These are phyloP conservation scores for Osmerus mordax DNA, from an alignment of 2,113 vertebrate species.

Conservation along the genomic window DNA sequence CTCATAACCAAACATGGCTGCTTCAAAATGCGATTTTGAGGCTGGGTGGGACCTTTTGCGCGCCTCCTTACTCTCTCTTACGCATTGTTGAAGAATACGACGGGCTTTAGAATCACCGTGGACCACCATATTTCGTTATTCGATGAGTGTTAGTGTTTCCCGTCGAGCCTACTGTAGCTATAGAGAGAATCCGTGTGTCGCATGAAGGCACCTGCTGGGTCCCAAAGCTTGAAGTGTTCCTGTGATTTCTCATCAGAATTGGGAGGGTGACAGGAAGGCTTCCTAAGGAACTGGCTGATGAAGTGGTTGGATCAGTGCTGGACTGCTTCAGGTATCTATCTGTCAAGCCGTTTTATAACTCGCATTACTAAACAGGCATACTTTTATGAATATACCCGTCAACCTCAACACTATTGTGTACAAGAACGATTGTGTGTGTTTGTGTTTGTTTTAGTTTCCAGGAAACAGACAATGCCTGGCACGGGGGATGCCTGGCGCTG, in stretches of 20 bases:
- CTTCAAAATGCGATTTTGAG: too few relatives aligned
- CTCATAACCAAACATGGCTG: too few relatives aligned
- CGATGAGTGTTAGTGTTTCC: too few relatives aligned
- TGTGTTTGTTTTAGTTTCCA: constrained; percentile 78
- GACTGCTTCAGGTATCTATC: constrained; percentile 87
- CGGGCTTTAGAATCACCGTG: too few relatives aligned
- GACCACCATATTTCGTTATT: too few relatives aligned
- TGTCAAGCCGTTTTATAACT: neutral
- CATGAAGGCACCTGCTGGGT: too few relatives aligned
- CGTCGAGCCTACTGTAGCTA: too few relatives aligned
- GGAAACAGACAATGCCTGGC: constrained; percentile 91
- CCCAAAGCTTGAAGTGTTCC: neutral
- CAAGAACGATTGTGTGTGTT: neutral
- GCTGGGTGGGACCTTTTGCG: too few relatives aligned
- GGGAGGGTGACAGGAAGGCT: constrained; percentile 92
- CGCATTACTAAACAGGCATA: neutral
- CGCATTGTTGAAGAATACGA: too few relatives aligned
- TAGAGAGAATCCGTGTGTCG: too few relatives aligned
- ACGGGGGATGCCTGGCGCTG: constrained; percentile 92
- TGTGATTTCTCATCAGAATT: constrained; percentile 69
- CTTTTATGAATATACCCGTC: neutral
- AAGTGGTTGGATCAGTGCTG: constrained; percentile 91
- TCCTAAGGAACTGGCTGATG: constrained; percentile 89
- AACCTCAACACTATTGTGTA: neutral
- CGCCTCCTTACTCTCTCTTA: too few relatives aligned